Evolutionary conservation across 2,113 vertebrate species (phyloP).

Genomic region (human): GRCh38 chr3:175730501-175731000

Average conservation of each 20-base stretch:
- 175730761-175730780: not conserved
- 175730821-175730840: not conserved
- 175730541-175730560: not conserved
- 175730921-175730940: not conserved
- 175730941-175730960: not conserved
- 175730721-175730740: not conserved
- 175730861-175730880: not conserved
- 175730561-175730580: not conserved
- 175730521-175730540: not conserved
- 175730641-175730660: not conserved
- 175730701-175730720: not conserved
- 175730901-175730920: not conserved
- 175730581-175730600: not conserved
- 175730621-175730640: not conserved
- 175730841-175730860: not conserved
- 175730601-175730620: not conserved
- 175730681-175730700: not conserved
- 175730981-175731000: not conserved
- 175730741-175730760: not conserved
- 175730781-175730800: not conserved
- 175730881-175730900: not conserved
- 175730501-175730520: not conserved
- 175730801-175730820: not conserved
- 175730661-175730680: not conserved
- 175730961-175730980: not conserved